A percentile compares a stretch with the other conserved stretches of the same genome.
These are phyloP conservation scores for Nesidiocoris tenuis DNA, from an alignment of 2,888 invertebrate genomes.

Conservation along the genomic window DNA sequence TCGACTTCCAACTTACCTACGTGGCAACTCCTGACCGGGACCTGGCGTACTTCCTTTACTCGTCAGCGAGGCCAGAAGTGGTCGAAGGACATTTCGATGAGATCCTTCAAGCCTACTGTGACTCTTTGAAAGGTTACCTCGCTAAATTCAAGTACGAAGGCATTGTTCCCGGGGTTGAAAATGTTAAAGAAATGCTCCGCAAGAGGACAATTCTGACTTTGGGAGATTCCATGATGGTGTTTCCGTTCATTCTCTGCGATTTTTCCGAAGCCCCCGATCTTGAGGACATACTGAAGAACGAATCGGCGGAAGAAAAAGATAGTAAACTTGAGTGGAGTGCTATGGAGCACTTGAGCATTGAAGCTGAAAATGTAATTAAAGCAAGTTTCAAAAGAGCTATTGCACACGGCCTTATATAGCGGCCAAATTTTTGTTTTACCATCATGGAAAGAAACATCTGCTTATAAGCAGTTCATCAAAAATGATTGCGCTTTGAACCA, in stretches of 20 bases:
- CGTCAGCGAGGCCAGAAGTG: background rate
- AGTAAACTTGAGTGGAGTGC: background rate
- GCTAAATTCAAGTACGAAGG: background rate
- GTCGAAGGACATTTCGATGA: background rate
- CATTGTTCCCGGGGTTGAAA: background rate
- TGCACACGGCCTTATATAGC: background rate
- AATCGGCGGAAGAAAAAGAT: background rate
- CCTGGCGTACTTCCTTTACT: background rate
- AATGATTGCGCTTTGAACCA: no score
- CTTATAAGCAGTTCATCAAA: no score
- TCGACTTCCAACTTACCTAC: conserved; percentile 16
- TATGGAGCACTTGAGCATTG: background rate
- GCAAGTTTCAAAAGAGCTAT: background rate
- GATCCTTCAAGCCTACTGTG: background rate
- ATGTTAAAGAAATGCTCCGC: background rate
- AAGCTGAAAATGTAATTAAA: background rate
- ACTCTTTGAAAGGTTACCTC: background rate
- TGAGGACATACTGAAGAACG: background rate
- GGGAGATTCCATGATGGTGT: background rate
- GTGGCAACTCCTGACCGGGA: conserved; percentile 5
- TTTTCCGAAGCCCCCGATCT: background rate
- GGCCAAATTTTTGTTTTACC: no score
- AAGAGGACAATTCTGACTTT: background rate
- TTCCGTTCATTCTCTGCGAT: background rate
- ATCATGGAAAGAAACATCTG: no score